phyloP scores from a whole-genome alignment of 2,797 vertebrate genomes.

The Hozukius guyotensis region DNA sequence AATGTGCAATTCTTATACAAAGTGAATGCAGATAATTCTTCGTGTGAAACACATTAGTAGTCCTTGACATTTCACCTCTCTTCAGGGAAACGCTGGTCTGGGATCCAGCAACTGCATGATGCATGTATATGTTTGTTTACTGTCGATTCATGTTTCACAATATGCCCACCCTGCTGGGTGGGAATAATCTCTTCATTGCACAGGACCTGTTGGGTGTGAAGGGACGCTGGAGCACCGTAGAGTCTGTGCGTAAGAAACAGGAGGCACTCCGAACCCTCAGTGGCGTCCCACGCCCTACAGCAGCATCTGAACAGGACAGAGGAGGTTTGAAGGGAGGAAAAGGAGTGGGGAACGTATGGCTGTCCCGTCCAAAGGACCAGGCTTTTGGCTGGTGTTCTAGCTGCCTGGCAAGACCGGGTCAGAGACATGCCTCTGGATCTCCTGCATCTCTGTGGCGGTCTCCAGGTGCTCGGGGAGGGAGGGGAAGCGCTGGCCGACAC shows the following conservation, averaged over 20 bases:
- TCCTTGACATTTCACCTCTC: constrained; percentile 8
- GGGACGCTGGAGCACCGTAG: constrained; percentile 11
- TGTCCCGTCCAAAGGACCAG: constrained; percentile 7
- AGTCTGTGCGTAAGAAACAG: constrained; percentile 39
- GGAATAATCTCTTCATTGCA: constrained; percentile 51
- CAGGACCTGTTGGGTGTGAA: not conserved
- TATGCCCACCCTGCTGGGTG: not conserved
- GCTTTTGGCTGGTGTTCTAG: constrained; percentile 74
- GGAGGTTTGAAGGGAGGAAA: not conserved
- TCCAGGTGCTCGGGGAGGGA: constrained; percentile 93
- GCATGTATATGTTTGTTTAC: constrained; percentile 5
- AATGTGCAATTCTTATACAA: constrained; percentile 57
- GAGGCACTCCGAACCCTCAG: constrained; percentile 48
- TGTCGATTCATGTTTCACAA: not conserved
- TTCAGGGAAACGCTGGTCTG: not conserved
- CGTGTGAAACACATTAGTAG: constrained; percentile 27
- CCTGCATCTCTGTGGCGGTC: constrained; percentile 77
- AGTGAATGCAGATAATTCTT: constrained; percentile 56
- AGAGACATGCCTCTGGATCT: constrained; percentile 92
- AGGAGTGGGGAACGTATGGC: constrained; percentile 9
- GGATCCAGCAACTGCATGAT: constrained; percentile 13
- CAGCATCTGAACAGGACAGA: constrained; percentile 55
- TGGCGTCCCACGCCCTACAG: constrained; percentile 29
- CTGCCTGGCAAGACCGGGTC: constrained; percentile 89
- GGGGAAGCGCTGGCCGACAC: constrained; percentile 84